Evolutionary conservation across 2,888 invertebrate genomes (phyloP).

Genomic region (Philhelius pedissequus): DNA sequence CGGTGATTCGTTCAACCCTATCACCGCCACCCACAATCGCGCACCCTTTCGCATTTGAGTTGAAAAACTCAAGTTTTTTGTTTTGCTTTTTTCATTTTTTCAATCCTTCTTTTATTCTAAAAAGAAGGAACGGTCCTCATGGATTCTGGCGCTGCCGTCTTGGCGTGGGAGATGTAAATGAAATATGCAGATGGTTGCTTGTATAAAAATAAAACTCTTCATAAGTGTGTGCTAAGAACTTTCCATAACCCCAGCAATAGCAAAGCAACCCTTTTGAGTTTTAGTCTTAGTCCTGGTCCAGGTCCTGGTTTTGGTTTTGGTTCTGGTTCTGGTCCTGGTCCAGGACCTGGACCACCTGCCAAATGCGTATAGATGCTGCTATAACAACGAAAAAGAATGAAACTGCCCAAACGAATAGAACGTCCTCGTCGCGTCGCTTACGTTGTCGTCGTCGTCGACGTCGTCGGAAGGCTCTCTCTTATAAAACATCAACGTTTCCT

Average conservation of each 20-base stretch:
- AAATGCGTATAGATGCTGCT: constrained; percentile 38
- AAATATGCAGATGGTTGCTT: constrained; percentile 71
- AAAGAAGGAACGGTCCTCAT: constrained; percentile 50
- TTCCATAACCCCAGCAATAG: constrained; percentile 39
- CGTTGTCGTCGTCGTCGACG: not conserved
- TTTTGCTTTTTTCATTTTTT: constrained; percentile 32
- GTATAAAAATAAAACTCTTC: constrained; percentile 68
- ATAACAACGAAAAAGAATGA: constrained; percentile 50
- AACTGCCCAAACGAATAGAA: constrained; percentile 56
- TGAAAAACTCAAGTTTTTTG: constrained; percentile 68
- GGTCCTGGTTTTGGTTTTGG: constrained; percentile 12
- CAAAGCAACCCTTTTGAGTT: constrained; percentile 3
- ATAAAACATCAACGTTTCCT: constrained; percentile 56
- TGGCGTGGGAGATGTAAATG: constrained; percentile 71
- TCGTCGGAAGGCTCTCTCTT: constrained; percentile 35
- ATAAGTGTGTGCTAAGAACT: constrained; percentile 67
- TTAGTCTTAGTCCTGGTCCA: not conserved
- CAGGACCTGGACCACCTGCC: constrained; percentile 53
- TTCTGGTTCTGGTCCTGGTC: constrained; percentile 13
- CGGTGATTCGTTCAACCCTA: constrained; percentile 69
- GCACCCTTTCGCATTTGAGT: constrained; percentile 63
- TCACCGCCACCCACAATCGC: constrained; percentile 58
- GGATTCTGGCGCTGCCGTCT: constrained; percentile 17
- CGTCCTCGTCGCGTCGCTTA: not conserved
- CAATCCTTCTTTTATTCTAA: constrained; percentile 56